phyloP scores from a whole-genome alignment of 2,113 vertebrate species.

The Diphyllodes magnificus region DNA sequence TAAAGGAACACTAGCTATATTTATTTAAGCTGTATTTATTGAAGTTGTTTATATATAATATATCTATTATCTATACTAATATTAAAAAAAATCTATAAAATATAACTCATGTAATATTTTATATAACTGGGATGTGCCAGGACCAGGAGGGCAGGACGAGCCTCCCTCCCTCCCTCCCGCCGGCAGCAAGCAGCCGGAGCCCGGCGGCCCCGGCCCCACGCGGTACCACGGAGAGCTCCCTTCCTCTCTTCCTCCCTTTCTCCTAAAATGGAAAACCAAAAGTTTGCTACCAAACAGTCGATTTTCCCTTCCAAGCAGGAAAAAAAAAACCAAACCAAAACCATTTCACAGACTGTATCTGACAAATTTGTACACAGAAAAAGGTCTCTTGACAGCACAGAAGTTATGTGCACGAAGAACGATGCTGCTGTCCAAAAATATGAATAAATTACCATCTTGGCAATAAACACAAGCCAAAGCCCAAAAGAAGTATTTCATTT shows the following conservation, averaged over 20 bases:
- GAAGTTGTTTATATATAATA: neutral
- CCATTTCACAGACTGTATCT: neutral
- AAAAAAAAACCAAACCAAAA: too few species aligned
- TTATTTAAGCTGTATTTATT: neutral
- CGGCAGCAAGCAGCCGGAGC: fast-evolving
- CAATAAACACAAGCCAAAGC: neutral
- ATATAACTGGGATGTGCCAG: too few species aligned
- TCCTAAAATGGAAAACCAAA: neutral
- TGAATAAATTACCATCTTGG: neutral
- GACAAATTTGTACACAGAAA: neutral
- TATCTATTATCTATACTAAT: neutral
- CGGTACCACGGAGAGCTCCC: constrained; percentile 54
- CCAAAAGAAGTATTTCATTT: neutral
- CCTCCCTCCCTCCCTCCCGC: neutral
- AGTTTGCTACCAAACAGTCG: too few species aligned
- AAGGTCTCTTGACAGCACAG: neutral
- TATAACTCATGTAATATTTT: fast-evolving
- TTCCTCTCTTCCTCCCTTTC: neutral
- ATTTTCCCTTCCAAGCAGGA: neutral
- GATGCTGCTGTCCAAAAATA: neutral
- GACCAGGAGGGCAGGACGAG: neutral
- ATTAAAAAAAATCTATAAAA: neutral
- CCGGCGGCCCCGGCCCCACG: fast-evolving
- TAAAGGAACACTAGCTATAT: fast-evolving
- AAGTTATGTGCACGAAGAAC: neutral